Evolutionary conservation across 2,113 vertebrate species (phyloP), one percentile per base, ranked within the genome.

Genomic region (Catharus fuscescens): DNA sequence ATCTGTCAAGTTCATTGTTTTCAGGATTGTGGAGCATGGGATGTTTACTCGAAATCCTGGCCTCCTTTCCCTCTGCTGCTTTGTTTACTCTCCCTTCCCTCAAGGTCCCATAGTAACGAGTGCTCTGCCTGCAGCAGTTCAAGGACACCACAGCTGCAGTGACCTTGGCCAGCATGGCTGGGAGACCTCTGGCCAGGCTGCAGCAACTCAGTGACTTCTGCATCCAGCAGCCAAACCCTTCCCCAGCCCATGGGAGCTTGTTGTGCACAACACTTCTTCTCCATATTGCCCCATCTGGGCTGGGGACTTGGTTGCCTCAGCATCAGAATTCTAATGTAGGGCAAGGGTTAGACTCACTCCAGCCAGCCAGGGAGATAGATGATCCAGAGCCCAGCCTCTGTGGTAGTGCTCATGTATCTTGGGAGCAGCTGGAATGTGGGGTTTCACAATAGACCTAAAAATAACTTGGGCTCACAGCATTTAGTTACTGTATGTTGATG

Each of bases 391-490:
- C 64, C 91, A 74, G 72, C 53, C 60, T 56, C 14, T 26, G 36
- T 44, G 40, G 12, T 87, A 53, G 14, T 85, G 32, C 5, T 80
- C 45, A 1, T 53, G 71, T 91, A 14, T 90, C 78, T 90, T 64
- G 19, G 38, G 56, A 95, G 85, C 90, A 94, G 92, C 76, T 88
- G 94, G 82, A 92, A 74, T 71, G 76, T 29, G 28, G 25, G 36
- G 13, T 88, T 96, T 82, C 82, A 94, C 93, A 93, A 73, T 20
- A 84, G 72, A 67, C 38, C 72, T 94, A 96, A 95, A 96, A 95
- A 94, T 96, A 94, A 64, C 79, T 48, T n/a, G 0, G 50, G 14
- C 8, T 23, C n/a, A 2, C 32, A 90, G 78, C 62, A 2, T 90
- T 87, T 90, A 18, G 31, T 66, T 83, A 23, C 60, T 56, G 12